phyloP scores from a whole-genome alignment of 30 jellyfish, hydroid and myxozoan genomes.

The Phacellophora camtschatica region DNA sequence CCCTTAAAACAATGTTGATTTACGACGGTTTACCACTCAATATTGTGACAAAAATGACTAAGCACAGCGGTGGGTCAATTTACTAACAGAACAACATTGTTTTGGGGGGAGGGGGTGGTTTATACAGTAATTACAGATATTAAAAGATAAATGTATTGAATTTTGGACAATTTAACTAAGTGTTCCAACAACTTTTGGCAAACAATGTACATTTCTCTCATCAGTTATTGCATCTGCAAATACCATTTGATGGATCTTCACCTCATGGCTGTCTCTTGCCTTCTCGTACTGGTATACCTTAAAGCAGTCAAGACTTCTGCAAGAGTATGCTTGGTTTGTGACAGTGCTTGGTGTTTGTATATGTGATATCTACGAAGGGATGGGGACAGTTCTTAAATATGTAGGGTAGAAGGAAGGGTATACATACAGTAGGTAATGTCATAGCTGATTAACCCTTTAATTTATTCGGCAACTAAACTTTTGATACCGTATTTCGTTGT shows the following conservation, averaged over 20 bases:
- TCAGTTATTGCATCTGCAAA: not conserved
- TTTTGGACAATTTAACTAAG: too few species aligned
- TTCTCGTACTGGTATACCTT: slow-evolving; percentile 11
- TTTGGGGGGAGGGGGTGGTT: too few species aligned
- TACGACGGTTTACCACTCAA: too few species aligned
- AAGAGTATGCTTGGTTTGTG: not conserved
- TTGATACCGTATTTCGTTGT: not conserved
- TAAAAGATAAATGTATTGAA: too few species aligned
- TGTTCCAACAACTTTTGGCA: too few species aligned
- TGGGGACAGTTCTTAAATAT: not conserved
- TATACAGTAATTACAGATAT: too few species aligned
- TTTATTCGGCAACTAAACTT: not conserved
- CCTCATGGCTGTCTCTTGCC: slow-evolving; percentile 20
- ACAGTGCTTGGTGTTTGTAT: not conserved
- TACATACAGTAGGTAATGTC: not conserved
- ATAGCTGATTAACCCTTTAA: not conserved
- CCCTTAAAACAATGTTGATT: too few species aligned
- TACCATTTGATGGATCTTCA: not conserved
- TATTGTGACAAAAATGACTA: too few species aligned
- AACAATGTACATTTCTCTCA: not conserved
- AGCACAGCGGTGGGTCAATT: too few species aligned
- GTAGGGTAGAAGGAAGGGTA: not conserved
- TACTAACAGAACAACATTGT: too few species aligned
- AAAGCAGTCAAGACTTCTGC: slow-evolving; percentile 2
- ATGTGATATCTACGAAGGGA: not conserved